phyloP scores from a whole-genome alignment of 2,888 invertebrate genomes.

The Oxyteleia sp. region DNA sequence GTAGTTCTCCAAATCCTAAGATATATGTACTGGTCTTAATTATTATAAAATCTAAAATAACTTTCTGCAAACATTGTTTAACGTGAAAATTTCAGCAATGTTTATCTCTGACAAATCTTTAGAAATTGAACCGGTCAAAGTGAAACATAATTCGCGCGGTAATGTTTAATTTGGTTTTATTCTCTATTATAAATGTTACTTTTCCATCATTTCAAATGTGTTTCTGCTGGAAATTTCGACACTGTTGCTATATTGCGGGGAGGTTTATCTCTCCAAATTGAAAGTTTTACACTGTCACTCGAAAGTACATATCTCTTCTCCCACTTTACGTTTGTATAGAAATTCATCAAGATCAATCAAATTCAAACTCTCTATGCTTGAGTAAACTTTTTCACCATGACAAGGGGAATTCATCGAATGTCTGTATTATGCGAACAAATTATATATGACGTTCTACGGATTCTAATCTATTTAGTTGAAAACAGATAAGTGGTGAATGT shows the following conservation, averaged over 20 bases:
- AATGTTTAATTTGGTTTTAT: too few relatives aligned
- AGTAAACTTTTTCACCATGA: slow-evolving; percentile 51
- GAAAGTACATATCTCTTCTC: slow-evolving; percentile 57
- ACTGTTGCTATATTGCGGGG: slow-evolving; percentile 33
- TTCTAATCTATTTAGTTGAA: too few relatives aligned
- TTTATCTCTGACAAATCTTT: too few relatives aligned
- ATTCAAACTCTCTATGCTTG: slow-evolving; percentile 34
- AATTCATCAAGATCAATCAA: slow-evolving; percentile 67
- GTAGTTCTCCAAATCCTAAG: slow-evolving; percentile 59
- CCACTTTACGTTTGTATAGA: slow-evolving; percentile 54
- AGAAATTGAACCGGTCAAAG: too few relatives aligned
- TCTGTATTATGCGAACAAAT: too few relatives aligned
- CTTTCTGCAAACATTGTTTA: background rate
- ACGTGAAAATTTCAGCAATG: too few relatives aligned
- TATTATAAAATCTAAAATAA: slow-evolving; percentile 34
- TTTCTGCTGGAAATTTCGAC: slow-evolving; percentile 37
- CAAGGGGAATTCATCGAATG: too few relatives aligned
- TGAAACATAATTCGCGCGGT: too few relatives aligned
- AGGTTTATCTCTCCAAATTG: too few relatives aligned
- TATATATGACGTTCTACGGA: too few relatives aligned
- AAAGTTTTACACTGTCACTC: slow-evolving; percentile 61
- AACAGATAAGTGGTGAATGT: too few relatives aligned
- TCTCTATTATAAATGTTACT: background rate
- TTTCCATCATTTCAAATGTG: slow-evolving; percentile 12
- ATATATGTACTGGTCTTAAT: slow-evolving; percentile 53